Percentiles rank a stretch among this genome's conserved stretches.
Evolutionary conservation across 2,888 invertebrate genomes (phyloP).

Genomic region (Pammene fasciana): DNA sequence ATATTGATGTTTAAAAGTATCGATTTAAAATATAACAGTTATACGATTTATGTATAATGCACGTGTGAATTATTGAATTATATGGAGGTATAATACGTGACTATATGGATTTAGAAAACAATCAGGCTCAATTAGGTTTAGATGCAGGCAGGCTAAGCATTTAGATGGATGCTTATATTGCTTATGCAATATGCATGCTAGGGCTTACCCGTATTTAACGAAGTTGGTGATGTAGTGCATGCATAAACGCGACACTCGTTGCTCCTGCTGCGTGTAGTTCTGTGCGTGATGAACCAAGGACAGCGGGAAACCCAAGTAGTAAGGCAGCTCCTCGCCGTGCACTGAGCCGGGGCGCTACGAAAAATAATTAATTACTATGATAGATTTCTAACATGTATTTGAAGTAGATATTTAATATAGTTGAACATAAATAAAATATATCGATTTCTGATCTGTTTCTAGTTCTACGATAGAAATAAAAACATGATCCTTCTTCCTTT

Average conservation of each 20-base stretch:
- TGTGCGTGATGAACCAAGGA: slow-evolving; percentile 85
- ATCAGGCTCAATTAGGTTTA: neutral
- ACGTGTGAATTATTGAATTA: no score
- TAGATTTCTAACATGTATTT: no score
- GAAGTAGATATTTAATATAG: no score
- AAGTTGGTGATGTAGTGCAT: slow-evolving; percentile 95
- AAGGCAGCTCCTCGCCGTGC: slow-evolving; percentile 93
- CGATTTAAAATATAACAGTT: no score
- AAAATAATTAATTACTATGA: slow-evolving; percentile 22
- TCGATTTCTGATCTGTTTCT: no score
- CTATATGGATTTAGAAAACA: neutral
- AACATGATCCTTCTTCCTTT: no score
- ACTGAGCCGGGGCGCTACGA: slow-evolving; percentile 90
- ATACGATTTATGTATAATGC: no score
- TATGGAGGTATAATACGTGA: no score
- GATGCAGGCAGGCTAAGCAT: neutral
- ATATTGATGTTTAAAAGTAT: no score
- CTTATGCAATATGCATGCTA: no score
- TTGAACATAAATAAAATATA: no score
- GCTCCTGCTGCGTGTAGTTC: slow-evolving; percentile 91
- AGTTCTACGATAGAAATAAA: no score
- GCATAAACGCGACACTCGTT: slow-evolving; percentile 89
- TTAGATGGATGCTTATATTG: neutral
- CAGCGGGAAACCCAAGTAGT: slow-evolving; percentile 91
- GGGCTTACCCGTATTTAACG: slow-evolving; percentile 91